These are phyloP conservation scores for Brachyhypopomus occidentalis DNA, from an alignment of 2,113 vertebrate species.

Conservation along the genomic window DNA sequence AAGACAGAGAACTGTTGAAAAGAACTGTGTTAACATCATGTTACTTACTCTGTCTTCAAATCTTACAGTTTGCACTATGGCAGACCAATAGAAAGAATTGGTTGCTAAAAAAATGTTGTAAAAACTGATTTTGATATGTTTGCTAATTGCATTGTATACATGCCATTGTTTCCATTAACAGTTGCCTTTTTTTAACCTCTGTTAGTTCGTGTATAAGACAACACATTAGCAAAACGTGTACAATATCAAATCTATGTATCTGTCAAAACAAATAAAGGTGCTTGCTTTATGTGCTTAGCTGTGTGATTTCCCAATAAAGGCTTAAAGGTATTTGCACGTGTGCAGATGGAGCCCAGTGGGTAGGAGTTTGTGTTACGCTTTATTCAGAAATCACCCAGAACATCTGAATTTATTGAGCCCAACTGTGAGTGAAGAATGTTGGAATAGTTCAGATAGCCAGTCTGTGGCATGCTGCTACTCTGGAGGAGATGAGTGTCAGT, in stretches of 20 bases:
- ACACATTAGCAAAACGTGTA: conserved; percentile 75
- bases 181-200: conserved; percentile 88
- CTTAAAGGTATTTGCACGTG: not conserved
- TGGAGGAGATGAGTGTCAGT: not conserved
- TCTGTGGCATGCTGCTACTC: not conserved
- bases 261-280: conserved; percentile 81
- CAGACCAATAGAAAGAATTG: conserved; percentile 86
- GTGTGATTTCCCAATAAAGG: conserved; percentile 53
- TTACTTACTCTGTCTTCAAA: conserved; percentile 78
- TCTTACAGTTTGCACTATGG: conserved; percentile 88
- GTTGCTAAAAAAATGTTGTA: conserved; percentile 90
- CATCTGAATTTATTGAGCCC: not conserved
- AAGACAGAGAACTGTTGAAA: conserved; percentile 64
- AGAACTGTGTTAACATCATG: conserved; percentile 65
- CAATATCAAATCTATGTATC: conserved; percentile 76
- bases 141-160: conserved; percentile 92
- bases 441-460: not conserved
- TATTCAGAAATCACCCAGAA: not conserved
- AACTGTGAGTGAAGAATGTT: not conserved
- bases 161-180: conserved; percentile 90
- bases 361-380: no score
- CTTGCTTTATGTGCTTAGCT: conserved; percentile 77
- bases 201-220: conserved; percentile 84
- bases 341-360: not conserved
- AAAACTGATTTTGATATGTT: conserved; percentile 90